phyloP scores from a whole-genome alignment of 2,797 vertebrate genomes.

The Hafferia zeledoni region DNA sequence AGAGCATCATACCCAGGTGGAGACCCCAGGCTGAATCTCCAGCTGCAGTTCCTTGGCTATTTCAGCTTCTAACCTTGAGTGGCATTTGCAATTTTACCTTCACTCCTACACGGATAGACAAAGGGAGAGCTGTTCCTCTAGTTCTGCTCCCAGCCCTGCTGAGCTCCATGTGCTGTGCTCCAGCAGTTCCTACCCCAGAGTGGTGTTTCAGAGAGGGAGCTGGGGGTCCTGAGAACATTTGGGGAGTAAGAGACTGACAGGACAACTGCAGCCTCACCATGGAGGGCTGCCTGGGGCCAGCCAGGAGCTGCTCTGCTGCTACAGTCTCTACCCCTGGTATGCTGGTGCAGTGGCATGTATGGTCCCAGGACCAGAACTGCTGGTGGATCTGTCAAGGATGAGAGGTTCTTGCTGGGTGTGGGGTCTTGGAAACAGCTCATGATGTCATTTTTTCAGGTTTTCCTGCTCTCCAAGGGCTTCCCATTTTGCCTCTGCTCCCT shows the following conservation, averaged over 20 bases:
- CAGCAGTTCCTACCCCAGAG: not conserved
- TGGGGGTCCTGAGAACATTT: not conserved
- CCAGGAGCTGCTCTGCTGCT: not conserved
- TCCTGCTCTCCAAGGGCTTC: not conserved
- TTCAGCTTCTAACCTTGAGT: not conserved
- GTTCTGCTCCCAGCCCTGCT: not conserved
- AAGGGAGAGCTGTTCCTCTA: not conserved
- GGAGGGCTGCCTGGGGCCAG: not conserved
- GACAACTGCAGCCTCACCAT: accelerated
- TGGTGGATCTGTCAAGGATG: not conserved
- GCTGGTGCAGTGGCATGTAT: not conserved
- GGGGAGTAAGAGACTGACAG: not conserved
- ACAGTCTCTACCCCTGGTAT: not conserved
- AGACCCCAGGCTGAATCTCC: not conserved
- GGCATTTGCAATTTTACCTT: not conserved
- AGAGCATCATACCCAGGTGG: accelerated
- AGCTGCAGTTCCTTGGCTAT: not conserved
- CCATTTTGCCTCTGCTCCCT: not conserved
- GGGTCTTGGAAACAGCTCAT: not conserved
- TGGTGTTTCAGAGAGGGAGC: accelerated
- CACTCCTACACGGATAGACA: not conserved
- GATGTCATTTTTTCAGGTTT: not conserved
- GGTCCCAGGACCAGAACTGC: not conserved
- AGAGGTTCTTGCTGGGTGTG: not conserved
- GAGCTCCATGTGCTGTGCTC: not conserved